Evolutionary conservation across 2,113 vertebrate species (phyloP).

Genomic region (Oreotragus oreotragus): DNA sequence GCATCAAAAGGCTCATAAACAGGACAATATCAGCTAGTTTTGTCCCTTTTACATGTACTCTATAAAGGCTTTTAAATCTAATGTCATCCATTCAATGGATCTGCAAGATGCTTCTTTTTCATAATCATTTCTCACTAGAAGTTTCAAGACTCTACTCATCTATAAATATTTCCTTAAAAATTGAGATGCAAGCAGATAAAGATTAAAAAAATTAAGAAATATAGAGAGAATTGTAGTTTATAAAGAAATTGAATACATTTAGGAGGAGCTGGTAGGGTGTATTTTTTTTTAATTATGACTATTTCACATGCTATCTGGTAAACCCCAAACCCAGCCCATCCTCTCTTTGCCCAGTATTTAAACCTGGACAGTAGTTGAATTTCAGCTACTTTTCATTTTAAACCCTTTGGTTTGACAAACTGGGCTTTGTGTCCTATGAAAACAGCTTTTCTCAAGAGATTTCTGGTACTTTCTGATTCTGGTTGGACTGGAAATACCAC

Average conservation of each 20-base stretch:
- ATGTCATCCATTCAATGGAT: background rate
- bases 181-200: background rate
- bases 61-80: background rate
- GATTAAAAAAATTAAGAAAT: background rate
- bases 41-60: background rate
- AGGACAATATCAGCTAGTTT: background rate
- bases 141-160: background rate
- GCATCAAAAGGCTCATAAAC: background rate
- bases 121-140: background rate
- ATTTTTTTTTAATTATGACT: background rate
- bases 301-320: background rate
- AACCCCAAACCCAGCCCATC: background rate
- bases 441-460: constrained; percentile 73
- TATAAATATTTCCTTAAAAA: background rate
- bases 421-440: constrained; percentile 56
- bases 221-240: background rate
- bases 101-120: background rate
- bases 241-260: background rate
- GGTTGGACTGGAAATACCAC: constrained; percentile 74
- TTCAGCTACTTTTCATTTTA: constrained; percentile 50
- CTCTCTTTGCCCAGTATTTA: constrained; percentile 29
- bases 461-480: constrained; percentile 75
- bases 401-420: constrained; percentile 57
- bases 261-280: background rate
- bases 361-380: constrained; percentile 31